A percentile compares a stretch with the other conserved stretches of the same genome.
These are phyloP conservation scores for Acanthurus leucopareius DNA, from an alignment of 2,797 vertebrate genomes.

Conservation along the genomic window DNA sequence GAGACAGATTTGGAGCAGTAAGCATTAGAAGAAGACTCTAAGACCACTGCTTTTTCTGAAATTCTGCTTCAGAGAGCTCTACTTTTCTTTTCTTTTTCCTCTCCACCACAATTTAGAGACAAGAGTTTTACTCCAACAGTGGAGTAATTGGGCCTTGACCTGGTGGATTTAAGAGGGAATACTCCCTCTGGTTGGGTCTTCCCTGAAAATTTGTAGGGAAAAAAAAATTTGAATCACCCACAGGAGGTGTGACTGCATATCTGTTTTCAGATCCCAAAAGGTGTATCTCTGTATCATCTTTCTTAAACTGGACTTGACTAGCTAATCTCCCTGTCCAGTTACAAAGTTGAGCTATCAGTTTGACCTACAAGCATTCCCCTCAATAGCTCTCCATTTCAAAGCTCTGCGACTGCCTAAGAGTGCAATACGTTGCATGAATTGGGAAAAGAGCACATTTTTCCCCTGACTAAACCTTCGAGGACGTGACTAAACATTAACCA, in stretches of 20 bases:
- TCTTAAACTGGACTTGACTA: slow-evolving; percentile 30
- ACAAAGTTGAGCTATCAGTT: slow-evolving; percentile 27
- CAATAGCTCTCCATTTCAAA: slow-evolving; percentile 22
- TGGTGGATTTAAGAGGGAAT: slow-evolving; percentile 31
- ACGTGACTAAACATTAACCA: slow-evolving; percentile 72
- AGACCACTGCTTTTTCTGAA: slow-evolving; percentile 55
- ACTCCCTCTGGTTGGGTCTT: slow-evolving; percentile 25
- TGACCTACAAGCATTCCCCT: slow-evolving; percentile 33
- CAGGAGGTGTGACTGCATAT: slow-evolving; percentile 5
- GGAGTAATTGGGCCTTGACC: slow-evolving; percentile 52
- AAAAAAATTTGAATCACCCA: not conserved
- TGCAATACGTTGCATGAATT: slow-evolving; percentile 35
- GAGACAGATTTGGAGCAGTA: slow-evolving; percentile 67
- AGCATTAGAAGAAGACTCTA: slow-evolving; percentile 51
- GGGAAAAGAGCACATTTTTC: slow-evolving; percentile 55
- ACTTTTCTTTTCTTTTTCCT: slow-evolving; percentile 22
- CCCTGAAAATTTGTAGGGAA: not conserved
- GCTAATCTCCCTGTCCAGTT: slow-evolving; percentile 15
- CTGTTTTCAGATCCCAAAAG: slow-evolving; percentile 6
- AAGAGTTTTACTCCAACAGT: slow-evolving; percentile 39
- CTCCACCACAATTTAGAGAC: slow-evolving; percentile 26
- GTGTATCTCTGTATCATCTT: not conserved
- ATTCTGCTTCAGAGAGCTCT: slow-evolving; percentile 45
- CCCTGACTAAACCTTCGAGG: slow-evolving; percentile 53
- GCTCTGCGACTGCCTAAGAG: slow-evolving; percentile 12